Evolutionary conservation across 2,797 vertebrate genomes (phyloP).

Genomic region (Hippoglossus hippoglossus): DNA sequence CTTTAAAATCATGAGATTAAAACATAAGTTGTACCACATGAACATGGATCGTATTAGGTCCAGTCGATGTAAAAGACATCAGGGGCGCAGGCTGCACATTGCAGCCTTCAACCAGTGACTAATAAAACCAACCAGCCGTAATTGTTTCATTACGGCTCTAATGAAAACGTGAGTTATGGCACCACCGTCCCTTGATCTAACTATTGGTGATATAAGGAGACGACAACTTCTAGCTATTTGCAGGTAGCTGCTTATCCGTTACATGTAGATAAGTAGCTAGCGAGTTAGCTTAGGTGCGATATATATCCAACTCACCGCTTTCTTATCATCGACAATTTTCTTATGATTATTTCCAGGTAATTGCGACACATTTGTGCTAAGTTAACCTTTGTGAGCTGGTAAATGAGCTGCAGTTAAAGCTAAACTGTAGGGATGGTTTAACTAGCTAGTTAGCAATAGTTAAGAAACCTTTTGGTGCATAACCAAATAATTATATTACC

Average conservation of each 20-base stretch:
- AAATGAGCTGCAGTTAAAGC: no score
- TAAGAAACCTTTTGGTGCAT: not conserved
- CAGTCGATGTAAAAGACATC: no score
- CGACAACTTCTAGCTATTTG: not conserved
- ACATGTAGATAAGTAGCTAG: no score
- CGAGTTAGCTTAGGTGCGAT: not conserved
- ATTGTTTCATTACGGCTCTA: no score
- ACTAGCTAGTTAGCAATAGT: conserved; percentile 12
- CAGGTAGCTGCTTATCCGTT: not conserved
- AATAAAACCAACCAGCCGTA: no score
- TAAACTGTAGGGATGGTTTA: no score
- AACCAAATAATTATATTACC: conserved; percentile 23
- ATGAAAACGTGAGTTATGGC: no score
- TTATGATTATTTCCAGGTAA: not conserved
- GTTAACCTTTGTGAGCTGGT: not conserved
- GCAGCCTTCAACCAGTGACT: no score
- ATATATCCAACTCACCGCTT: no score
- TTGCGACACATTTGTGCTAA: accelerated
- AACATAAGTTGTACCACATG: not conserved
- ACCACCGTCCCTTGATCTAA: not conserved
- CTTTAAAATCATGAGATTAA: not conserved
- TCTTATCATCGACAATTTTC: no score
- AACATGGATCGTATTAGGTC: not conserved
- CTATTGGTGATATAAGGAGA: not conserved
- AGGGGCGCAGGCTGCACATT: no score